Base-by-base conservation (phyloP, 2,113 vertebrate genomes). In the Erythrocebus patas region DNA sequence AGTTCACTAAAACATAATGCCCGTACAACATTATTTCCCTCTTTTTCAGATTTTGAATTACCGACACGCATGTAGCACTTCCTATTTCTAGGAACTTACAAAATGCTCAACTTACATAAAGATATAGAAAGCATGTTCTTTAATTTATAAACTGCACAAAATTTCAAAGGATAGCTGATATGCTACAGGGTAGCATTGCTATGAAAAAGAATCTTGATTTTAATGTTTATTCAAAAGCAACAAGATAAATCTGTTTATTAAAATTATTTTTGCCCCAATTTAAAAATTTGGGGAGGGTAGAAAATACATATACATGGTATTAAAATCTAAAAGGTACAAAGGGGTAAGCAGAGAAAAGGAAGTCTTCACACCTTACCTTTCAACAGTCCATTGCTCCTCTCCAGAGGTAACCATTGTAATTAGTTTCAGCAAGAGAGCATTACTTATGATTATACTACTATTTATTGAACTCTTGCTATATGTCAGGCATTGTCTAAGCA, bases 221-320 rank as follows among this genome's bases (percentile, higher is more conserved):
- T 95, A 91, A 2, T 89, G n/a, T 68, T 97, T 73, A 93, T 25
- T 20, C 35, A 11, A 59, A 96, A 95, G 8, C 8, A 81, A 68
- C 35, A 81, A 64, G 17, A 89, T 83, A 38, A 91, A 64, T 40
- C 6, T 79, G 84, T 87, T 66, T 23, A 43, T 88, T 73, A 57
- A 96, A 89, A 48, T 85, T 4, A 70, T 25, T 66, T 93, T 83
- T 91, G 3, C 22, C 12, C 23, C 78, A 52, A 66, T 87, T 18
- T 1, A 64, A 88, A 75, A 59, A 43, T 27, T 78, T 64, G 43
- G 25, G 13, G 27, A 18, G 43, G 6, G 20, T 68, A 59, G 20
- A 32, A 52, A 83, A 52, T 79, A 59, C 6, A 20, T 93, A 17
- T 38, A 73, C 2, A 32, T 38, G 27, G 27, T 87, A 61, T 73